These are phyloP conservation scores for Nasonovia ribisnigri DNA, from an alignment of 2,888 invertebrate genomes.

Conservation along the genomic window DNA sequence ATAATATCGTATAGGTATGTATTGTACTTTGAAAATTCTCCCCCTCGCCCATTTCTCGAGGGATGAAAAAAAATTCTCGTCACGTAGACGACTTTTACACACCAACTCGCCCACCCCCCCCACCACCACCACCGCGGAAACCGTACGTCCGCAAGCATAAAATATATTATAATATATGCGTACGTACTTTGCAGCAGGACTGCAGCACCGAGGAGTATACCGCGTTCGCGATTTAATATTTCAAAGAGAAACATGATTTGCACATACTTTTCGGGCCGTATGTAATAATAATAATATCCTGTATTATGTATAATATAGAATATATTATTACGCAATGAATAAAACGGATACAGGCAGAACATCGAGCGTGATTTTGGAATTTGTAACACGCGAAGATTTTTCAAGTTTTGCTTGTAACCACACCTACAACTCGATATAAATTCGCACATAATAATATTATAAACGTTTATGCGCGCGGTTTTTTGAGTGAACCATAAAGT, in stretches of 20 bases:
- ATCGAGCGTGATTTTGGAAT: not conserved
- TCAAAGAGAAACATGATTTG: not conserved
- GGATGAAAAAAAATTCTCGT: conserved; percentile 1
- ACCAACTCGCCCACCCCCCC: not conserved
- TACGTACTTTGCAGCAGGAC: not conserved
- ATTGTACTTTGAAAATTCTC: not conserved
- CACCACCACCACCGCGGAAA: not conserved
- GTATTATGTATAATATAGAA: no score
- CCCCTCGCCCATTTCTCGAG: not conserved
- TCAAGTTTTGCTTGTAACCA: not conserved
- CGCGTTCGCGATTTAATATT: conserved; percentile 16
- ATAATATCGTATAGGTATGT: not conserved
- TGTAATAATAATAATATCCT: not conserved
- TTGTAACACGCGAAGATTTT: not conserved
- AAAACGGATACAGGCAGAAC: not conserved
- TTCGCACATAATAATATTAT: not conserved
- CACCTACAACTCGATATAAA: no score
- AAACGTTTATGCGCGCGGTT: not conserved
- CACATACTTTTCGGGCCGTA: not conserved
- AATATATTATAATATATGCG: conserved; percentile 2
- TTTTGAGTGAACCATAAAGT: not conserved
- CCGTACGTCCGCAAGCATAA: not conserved
- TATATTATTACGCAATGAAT: not conserved
- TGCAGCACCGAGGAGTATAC: not conserved
- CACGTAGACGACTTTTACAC: conserved; percentile 32